Evolutionary conservation across 1,140 invertebrate genomes (phyloP).

Genomic region (Scaptomyza hsui): DNA sequence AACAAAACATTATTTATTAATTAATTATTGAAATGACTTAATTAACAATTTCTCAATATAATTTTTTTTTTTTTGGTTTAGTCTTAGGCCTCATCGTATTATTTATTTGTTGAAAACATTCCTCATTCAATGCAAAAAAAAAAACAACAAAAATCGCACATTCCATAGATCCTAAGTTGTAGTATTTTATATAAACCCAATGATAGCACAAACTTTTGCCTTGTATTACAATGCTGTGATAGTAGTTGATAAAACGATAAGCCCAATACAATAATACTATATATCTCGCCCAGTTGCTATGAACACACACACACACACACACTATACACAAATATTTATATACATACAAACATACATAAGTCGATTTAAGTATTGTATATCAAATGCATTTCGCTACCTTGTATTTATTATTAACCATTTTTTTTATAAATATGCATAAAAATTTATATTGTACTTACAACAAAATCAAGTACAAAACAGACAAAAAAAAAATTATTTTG

Average conservation of each 20-base stretch:
- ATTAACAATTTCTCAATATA: slow-evolving; percentile 2
- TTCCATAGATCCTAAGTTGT: slow-evolving; percentile 48
- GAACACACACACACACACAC: not conserved
- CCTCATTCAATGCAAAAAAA: slow-evolving; percentile 38
- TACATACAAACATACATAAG: not conserved
- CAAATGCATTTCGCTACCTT: not conserved
- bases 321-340: not conserved
- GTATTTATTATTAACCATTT: slow-evolving; percentile 4
- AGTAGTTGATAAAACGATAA: slow-evolving; percentile 53
- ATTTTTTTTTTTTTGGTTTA: slow-evolving; percentile 18
- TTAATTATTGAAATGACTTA: too few relatives aligned
- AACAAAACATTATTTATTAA: slow-evolving; percentile 7
- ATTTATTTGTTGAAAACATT: slow-evolving; percentile 58
- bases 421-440: slow-evolving; percentile 5
- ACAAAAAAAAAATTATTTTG: not conserved
- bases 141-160: too few relatives aligned
- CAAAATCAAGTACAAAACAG: not conserved
- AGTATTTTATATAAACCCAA: slow-evolving; percentile 7
- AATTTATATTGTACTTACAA: slow-evolving; percentile 8
- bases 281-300: slow-evolving; percentile 50
- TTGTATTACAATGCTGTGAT: slow-evolving; percentile 76
- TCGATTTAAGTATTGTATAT: not conserved
- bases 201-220: slow-evolving; percentile 37
- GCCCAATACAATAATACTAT: slow-evolving; percentile 37
- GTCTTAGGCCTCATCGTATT: slow-evolving; percentile 47